These are phyloP conservation scores for Pemphigus obesinymphae DNA, from an alignment of 1,140 invertebrate species.

Conservation along the genomic window DNA sequence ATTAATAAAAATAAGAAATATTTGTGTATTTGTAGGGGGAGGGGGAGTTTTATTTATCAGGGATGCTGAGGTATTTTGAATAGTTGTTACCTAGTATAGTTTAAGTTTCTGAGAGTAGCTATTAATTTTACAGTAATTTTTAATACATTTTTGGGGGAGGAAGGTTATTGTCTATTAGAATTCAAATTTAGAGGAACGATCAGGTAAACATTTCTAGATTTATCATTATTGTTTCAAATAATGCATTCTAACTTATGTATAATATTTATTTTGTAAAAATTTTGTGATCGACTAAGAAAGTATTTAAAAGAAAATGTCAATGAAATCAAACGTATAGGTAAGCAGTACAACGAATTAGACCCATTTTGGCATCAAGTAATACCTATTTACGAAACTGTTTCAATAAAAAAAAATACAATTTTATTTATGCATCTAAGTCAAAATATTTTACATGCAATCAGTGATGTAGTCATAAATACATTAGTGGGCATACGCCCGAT, in stretches of 20 bases:
- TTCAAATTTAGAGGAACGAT: constrained; percentile 64
- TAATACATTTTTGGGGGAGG: constrained; percentile 64
- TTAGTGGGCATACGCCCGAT: no score
- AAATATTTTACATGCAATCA: constrained; percentile 66
- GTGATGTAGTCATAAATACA: no score
- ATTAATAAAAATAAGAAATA: no score
- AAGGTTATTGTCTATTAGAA: constrained; percentile 62
- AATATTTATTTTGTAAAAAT: constrained; percentile 50
- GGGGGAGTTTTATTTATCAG: no score
- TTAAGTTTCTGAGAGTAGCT: no score
- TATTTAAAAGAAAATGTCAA: constrained; percentile 63
- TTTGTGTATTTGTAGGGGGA: no score
- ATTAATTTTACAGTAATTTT: constrained; percentile 60
- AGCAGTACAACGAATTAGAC: constrained; percentile 52
- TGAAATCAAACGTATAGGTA: constrained; percentile 59
- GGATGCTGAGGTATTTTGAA: no score
- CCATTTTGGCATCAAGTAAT: constrained; percentile 77
- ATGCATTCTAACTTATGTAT: no score
- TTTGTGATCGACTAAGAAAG: constrained; percentile 64
- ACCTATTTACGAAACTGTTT: not conserved
- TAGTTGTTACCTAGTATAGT: no score
- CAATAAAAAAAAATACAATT: not conserved
- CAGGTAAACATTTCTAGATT: constrained; percentile 52
- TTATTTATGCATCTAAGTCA: constrained; percentile 54
- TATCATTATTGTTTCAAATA: no score